phyloP scores from a whole-genome alignment of 2,888 invertebrate species.

The Muschampia plurimacula region DNA sequence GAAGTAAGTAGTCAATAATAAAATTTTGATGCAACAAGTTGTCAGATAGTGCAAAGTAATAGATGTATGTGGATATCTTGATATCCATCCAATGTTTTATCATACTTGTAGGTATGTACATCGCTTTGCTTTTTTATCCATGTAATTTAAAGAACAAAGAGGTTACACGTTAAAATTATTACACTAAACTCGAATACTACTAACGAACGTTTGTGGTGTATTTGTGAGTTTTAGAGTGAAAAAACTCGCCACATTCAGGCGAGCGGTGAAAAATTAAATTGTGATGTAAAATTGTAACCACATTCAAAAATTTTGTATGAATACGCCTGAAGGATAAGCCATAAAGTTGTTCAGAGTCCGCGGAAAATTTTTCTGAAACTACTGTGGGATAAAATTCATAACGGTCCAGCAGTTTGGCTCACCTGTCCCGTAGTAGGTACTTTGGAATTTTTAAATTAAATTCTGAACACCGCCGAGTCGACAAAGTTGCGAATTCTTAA shows the following conservation, averaged over 20 bases:
- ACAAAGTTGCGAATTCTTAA: conserved; percentile 82
- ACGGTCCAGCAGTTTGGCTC: conserved; percentile 81
- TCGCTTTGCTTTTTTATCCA: background rate
- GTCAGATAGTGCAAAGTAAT: background rate
- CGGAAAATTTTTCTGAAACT: conserved; percentile 80
- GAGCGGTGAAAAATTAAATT: conserved; percentile 40
- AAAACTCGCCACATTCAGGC: conserved; percentile 5
- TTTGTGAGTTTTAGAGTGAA: background rate
- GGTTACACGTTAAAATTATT: background rate
- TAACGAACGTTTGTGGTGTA: conserved; percentile 1
- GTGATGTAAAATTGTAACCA: conserved; percentile 49
- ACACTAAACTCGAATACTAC: conserved; percentile 5
- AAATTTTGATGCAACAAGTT: background rate
- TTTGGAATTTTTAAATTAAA: conserved; percentile 85
- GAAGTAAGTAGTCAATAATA: background rate
- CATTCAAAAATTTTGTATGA: conserved; percentile 57
- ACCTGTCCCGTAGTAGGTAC: conserved; percentile 80
- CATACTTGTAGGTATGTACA: too few species aligned
- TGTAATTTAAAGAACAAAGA: background rate
- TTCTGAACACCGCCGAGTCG: conserved; percentile 75
- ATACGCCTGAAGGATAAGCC: conserved; percentile 71
- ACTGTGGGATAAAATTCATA: conserved; percentile 79
- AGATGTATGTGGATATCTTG: too few species aligned
- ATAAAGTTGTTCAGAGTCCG: conserved; percentile 71
- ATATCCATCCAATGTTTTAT: too few species aligned